Conservation (phyloP, 2,888 invertebrate genomes). For the Hirtodrosophila trivittata region DNA sequence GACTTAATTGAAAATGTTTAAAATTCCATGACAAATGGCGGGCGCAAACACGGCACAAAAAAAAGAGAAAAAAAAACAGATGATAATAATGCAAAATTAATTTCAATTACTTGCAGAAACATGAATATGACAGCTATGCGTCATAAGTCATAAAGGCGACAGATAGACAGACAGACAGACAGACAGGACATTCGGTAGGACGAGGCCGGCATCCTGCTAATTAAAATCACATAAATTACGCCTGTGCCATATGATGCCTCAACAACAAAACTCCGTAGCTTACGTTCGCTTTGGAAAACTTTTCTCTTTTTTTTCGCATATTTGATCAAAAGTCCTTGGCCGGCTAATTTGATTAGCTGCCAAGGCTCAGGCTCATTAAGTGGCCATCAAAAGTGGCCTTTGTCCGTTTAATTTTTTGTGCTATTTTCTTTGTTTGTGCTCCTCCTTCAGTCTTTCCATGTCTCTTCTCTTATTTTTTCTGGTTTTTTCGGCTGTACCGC, state of each 20-base stretch:
- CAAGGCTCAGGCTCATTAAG: slow-evolving; percentile 66
- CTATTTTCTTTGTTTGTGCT: slow-evolving; percentile 15
- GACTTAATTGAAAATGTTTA: slow-evolving; percentile 77
- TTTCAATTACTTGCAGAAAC: slow-evolving; percentile 75
- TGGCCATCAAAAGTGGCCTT: slow-evolving; percentile 55
- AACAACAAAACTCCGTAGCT: slow-evolving; percentile 50
- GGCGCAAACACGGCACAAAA: slow-evolving; percentile 19
- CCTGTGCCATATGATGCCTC: slow-evolving; percentile 64
- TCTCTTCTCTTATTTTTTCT: slow-evolving; percentile 5
- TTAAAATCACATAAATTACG: slow-evolving; percentile 78
- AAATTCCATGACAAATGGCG: slow-evolving; percentile 72
- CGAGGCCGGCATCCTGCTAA: slow-evolving; percentile 50
- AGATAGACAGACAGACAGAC: slow-evolving; percentile 5
- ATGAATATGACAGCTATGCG: slow-evolving; percentile 77
- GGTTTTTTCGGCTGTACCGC: slow-evolving; percentile 10
- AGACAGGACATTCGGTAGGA: slow-evolving; percentile 8
- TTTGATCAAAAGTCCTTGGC: slow-evolving; percentile 65
- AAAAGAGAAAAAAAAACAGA: slow-evolving; percentile 4
- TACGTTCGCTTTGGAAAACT: slow-evolving; percentile 2
- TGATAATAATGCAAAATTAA: slow-evolving; percentile 73
- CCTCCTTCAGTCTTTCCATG: not conserved
- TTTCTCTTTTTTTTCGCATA: slow-evolving; percentile 29
- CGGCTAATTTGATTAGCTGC: slow-evolving; percentile 77
- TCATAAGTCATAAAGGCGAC: slow-evolving; percentile 54
- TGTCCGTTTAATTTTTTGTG: slow-evolving; percentile 31